Percentiles rank a stretch among this genome's conserved stretches.
Evolutionary conservation across 2,888 invertebrate genomes (phyloP).

Genomic region (Eilema griseolum): DNA sequence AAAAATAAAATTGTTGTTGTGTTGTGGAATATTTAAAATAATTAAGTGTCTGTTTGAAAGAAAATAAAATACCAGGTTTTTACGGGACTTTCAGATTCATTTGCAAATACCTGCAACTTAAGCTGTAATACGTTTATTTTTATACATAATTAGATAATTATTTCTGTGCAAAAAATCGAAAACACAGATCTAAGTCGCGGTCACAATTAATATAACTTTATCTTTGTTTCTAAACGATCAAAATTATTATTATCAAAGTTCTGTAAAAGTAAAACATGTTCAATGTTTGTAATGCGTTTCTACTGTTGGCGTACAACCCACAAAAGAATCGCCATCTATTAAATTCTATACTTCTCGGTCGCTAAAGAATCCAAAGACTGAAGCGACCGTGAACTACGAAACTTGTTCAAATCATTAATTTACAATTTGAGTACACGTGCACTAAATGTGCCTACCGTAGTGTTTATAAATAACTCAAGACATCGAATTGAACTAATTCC

Average conservation of each 20-base stretch:
- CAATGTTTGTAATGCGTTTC: neutral
- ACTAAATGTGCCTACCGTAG: constrained; percentile 8
- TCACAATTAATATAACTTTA: no score
- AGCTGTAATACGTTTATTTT: neutral
- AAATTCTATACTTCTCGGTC: neutral
- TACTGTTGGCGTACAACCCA: neutral
- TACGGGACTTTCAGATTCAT: no score
- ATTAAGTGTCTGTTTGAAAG: no score
- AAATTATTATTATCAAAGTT: neutral
- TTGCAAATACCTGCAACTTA: neutral
- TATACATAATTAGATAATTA: no score
- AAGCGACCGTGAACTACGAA: constrained; percentile 5
- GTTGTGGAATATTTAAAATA: no score
- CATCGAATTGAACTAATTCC: neutral
- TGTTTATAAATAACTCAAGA: constrained; percentile 1
- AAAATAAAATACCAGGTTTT: no score
- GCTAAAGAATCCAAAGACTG: neutral
- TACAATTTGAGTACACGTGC: constrained; percentile 4
- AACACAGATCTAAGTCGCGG: no score
- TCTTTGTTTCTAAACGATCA: no score
- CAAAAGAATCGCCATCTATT: constrained; percentile 3
- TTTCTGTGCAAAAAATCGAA: no score
- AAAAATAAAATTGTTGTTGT: no score
- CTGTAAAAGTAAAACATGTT: neutral
- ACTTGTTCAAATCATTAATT: neutral